Evolutionary conservation across 2,113 vertebrate genomes (phyloP).

Genomic region (Leucosticte australis): DNA sequence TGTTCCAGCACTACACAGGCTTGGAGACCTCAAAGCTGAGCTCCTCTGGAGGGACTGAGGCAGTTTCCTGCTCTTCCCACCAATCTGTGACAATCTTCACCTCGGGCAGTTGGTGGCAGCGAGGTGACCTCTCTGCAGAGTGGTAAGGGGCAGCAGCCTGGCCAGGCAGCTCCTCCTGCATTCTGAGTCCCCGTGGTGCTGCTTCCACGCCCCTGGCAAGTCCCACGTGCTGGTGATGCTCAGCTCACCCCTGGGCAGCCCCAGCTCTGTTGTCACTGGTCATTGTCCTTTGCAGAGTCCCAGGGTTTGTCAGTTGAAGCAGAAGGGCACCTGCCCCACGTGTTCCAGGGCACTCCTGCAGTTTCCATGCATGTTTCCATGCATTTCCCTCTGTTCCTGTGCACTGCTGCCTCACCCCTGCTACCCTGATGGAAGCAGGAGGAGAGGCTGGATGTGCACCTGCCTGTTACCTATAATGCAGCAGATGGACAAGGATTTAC

Average conservation of each 20-base stretch:
- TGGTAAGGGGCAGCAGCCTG: not conserved
- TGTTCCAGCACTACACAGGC: not conserved
- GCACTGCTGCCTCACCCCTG: not conserved
- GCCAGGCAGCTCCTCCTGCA: not conserved
- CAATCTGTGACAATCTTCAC: not conserved
- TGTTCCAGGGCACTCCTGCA: not conserved
- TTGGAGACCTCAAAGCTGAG: not conserved
- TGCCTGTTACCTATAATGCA: rapidly evolving
- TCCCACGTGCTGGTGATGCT: not conserved
- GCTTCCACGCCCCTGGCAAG: not conserved
- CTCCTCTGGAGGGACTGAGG: rapidly evolving
- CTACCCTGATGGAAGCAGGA: not conserved
- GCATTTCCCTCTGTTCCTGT: not conserved
- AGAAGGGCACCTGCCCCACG: not conserved
- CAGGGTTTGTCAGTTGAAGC: not conserved
- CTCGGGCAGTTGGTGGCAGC: not conserved
- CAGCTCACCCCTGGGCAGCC: rapidly evolving
- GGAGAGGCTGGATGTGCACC: not conserved
- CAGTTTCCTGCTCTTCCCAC: not conserved
- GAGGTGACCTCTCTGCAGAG: not conserved
- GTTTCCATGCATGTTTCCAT: not conserved
- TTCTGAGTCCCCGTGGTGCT: not conserved
- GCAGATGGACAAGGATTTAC: not conserved
- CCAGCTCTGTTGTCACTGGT: not conserved
- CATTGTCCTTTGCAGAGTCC: rapidly evolving